These are phyloP conservation scores for Sarcophaga subvicina DNA, from an alignment of 2,888 invertebrate genomes.

Conservation along the genomic window DNA sequence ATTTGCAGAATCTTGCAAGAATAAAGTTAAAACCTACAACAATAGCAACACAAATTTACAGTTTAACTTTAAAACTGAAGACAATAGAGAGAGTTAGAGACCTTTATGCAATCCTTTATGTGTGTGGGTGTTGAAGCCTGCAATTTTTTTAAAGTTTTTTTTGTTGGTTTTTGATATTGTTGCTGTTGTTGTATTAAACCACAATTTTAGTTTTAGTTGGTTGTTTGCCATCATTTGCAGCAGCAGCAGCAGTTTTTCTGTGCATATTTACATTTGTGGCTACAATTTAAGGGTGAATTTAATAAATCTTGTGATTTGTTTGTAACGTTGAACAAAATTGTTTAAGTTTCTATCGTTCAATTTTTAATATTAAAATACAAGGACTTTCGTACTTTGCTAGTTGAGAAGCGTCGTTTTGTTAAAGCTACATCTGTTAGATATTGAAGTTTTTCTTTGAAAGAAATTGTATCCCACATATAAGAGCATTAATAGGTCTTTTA, in stretches of 20 bases:
- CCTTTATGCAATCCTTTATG: not conserved
- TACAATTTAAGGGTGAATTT: not conserved
- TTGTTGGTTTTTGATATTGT: constrained; percentile 4
- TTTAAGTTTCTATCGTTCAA: too few species aligned
- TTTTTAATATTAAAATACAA: too few species aligned
- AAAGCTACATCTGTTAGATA: too few species aligned
- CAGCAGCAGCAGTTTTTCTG: constrained; percentile 31
- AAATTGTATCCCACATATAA: too few species aligned
- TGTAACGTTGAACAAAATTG: not conserved
- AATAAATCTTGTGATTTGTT: not conserved
- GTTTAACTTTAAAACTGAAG: constrained; percentile 43
- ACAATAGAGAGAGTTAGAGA: constrained; percentile 23
- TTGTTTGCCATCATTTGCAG: constrained; percentile 52
- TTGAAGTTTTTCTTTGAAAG: too few species aligned
- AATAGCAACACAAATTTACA: constrained; percentile 48
- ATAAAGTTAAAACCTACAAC: constrained; percentile 55
- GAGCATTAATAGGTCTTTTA: not conserved
- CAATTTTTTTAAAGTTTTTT: not conserved
- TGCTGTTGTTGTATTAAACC: constrained; percentile 56
- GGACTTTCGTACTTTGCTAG: too few species aligned
- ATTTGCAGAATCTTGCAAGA: not conserved
- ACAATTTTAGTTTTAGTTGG: constrained; percentile 38
- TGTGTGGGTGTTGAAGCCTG: not conserved
- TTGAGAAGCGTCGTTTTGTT: too few species aligned
- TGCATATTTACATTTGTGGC: constrained; percentile 19